Base-by-base conservation (phyloP, 2,113 vertebrate species). In the Acrocephalus arundinaceus region DNA sequence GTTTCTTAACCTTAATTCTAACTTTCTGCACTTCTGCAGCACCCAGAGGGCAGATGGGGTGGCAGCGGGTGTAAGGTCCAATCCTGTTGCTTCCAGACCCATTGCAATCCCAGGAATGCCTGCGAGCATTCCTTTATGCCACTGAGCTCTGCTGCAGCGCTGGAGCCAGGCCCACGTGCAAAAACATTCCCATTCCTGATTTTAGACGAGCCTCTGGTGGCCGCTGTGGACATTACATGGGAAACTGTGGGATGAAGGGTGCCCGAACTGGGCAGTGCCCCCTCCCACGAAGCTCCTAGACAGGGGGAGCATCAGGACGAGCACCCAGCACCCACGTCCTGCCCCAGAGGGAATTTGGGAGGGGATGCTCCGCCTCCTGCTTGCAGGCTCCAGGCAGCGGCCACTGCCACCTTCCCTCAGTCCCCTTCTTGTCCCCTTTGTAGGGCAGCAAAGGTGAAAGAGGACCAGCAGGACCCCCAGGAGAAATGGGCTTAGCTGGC, bases 381-480 rank as follows among this genome's bases (percentile, higher is more conserved):
- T 58, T 27, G 20, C 23, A 85, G 35, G 18, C 39, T 87, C 13
- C 27, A 37, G 39, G 11, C 35, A 41, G 35, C 3, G 5, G 30
- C 28, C 3, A 0, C 27, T 57, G 46, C 24, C 61, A 22, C 45
- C 37, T 55, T 55, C 25, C 37, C 61, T 33, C 68, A 52, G 16
- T 76, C 39, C 41, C 30, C 16, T 82, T 52, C 20, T 24, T 61
- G 31, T 75, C 35, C 15, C 37, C 19, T 46, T 33, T 67, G 24
- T 94, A 99, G 99, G 99, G 99, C 61, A 97, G 57, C 90, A 96
- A 77, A 89, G 99, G 99, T 51, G 96, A 98, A 23, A 18, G 6
- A 0, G 99, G 99, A 62, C 87, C 93, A 22, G 52, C 85, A 0
- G 99, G 99, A 33, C 2, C 68, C 17, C 57, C 98, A 1, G 99